These are phyloP conservation scores for Lampropteryx suffumata DNA, from an alignment of 2,888 invertebrate species.

Conservation along the genomic window DNA sequence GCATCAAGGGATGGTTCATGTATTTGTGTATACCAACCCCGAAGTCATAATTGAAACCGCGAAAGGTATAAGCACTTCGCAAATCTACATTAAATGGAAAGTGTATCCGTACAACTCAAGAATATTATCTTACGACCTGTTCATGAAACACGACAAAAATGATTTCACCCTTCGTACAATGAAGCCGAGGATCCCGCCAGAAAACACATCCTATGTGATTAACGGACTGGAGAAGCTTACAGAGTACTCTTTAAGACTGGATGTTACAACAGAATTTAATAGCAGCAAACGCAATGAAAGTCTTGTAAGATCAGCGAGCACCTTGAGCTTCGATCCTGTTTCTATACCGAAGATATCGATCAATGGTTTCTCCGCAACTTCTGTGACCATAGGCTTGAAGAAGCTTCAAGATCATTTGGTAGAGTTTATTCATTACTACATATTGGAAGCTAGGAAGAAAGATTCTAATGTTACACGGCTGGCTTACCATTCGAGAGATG, in stretches of 20 bases:
- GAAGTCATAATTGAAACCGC: constrained; percentile 87
- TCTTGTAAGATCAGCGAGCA: constrained; percentile 75
- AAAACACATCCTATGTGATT: constrained; percentile 87
- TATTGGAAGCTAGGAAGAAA: constrained; percentile 85
- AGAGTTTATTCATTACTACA: constrained; percentile 89
- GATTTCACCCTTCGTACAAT: not conserved
- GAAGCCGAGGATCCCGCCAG: constrained; percentile 80
- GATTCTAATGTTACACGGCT: constrained; percentile 78
- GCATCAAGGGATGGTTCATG: constrained; percentile 66
- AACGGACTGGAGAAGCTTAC: constrained; percentile 85
- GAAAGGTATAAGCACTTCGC: constrained; percentile 88
- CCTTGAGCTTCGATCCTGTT: constrained; percentile 87
- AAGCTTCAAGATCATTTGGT: constrained; percentile 84
- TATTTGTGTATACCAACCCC: constrained; percentile 87
- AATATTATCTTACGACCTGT: constrained; percentile 82
- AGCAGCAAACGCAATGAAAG: constrained; percentile 60
- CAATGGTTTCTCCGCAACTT: constrained; percentile 86
- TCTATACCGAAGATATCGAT: constrained; percentile 91
- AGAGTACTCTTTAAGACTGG: constrained; percentile 86
- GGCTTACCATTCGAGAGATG: constrained; percentile 85
- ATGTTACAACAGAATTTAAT: constrained; percentile 86
- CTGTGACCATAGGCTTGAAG: constrained; percentile 92
- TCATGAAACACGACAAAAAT: constrained; percentile 55
- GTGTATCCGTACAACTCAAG: constrained; percentile 89
- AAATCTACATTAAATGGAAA: constrained; percentile 93